A percentile compares a stretch with the other conserved stretches of the same genome.
phyloP scores from a whole-genome alignment of 2,113 vertebrate genomes.

The Phocoena phocoena region DNA sequence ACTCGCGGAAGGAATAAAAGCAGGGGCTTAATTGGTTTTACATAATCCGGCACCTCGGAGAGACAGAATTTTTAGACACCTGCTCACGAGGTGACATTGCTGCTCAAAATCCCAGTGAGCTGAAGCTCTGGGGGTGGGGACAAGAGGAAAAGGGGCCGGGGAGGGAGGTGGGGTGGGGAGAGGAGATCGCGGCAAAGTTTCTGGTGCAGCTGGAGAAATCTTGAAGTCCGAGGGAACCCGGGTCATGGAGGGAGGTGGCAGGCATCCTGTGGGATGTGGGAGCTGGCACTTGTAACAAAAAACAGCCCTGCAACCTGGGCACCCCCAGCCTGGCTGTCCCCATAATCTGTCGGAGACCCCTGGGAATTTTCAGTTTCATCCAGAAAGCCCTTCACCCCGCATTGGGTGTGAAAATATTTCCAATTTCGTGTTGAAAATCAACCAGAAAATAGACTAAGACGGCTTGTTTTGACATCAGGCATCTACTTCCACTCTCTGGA shows the following conservation, averaged over 20 bases:
- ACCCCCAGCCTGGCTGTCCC: background rate
- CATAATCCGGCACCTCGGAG: background rate
- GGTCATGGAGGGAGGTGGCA: accelerated
- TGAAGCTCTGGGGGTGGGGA: background rate
- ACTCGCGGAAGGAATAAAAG: background rate
- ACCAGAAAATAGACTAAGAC: background rate
- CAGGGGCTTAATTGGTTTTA: background rate
- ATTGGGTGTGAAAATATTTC: background rate
- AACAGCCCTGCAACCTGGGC: background rate
- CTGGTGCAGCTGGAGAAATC: background rate
- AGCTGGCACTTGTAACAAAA: background rate
- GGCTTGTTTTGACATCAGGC: background rate
- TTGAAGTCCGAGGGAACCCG: background rate
- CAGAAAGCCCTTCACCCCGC: background rate
- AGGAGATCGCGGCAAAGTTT: accelerated
- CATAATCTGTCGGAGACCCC: background rate
- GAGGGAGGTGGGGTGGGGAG: background rate
- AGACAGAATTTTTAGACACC: background rate
- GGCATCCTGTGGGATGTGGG: accelerated
- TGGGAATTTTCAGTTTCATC: background rate
- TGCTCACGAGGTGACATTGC: conserved; percentile 2
- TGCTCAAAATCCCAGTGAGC: background rate
- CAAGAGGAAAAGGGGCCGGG: background rate
- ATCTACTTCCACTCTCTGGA: background rate
- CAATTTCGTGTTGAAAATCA: background rate